phyloP scores from a whole-genome alignment of 1,140 invertebrate species.

The Tetramorium parvispinum region DNA sequence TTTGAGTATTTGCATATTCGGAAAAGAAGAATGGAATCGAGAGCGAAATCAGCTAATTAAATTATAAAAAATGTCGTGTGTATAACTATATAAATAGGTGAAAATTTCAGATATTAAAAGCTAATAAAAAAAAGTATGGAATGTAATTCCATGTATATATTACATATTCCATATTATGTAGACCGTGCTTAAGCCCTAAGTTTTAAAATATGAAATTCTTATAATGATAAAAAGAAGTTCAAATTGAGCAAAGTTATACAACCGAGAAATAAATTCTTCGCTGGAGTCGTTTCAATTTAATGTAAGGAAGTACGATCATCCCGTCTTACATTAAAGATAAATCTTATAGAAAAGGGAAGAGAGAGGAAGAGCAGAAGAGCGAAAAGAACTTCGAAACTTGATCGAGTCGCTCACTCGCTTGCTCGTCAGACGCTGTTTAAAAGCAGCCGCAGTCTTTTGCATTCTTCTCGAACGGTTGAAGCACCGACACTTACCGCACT shows the following conservation, averaged over 20 bases:
- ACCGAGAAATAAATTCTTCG: slow-evolving; percentile 31
- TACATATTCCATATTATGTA: neutral
- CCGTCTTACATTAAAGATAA: slow-evolving; percentile 22
- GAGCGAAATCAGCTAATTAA: neutral
- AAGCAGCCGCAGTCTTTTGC: slow-evolving; percentile 54
- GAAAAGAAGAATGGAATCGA: neutral
- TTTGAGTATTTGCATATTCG: slow-evolving; percentile 67
- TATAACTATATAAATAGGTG: neutral
- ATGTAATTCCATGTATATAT: neutral
- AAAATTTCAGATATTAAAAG: neutral
- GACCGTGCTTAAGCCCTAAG: neutral
- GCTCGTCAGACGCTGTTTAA: slow-evolving; percentile 60
- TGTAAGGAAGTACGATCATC: slow-evolving; percentile 30
- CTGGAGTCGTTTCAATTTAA: slow-evolving; percentile 41
- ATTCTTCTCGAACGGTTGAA: slow-evolving; percentile 52
- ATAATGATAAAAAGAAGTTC: slow-evolving; percentile 34
- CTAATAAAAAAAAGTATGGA: neutral
- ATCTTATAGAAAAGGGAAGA: slow-evolving; percentile 19
- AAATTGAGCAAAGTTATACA: slow-evolving; percentile 35
- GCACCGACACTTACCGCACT: neutral
- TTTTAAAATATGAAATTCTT: slow-evolving; percentile 15
- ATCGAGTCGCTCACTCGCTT: slow-evolving; percentile 58
- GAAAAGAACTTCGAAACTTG: slow-evolving; percentile 60
- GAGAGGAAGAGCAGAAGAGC: slow-evolving; percentile 33
- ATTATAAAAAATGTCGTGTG: neutral